Evolutionary conservation across 2,797 vertebrate genomes (phyloP).

Genomic region (Ctenochaetus hawaiiensis): DNA sequence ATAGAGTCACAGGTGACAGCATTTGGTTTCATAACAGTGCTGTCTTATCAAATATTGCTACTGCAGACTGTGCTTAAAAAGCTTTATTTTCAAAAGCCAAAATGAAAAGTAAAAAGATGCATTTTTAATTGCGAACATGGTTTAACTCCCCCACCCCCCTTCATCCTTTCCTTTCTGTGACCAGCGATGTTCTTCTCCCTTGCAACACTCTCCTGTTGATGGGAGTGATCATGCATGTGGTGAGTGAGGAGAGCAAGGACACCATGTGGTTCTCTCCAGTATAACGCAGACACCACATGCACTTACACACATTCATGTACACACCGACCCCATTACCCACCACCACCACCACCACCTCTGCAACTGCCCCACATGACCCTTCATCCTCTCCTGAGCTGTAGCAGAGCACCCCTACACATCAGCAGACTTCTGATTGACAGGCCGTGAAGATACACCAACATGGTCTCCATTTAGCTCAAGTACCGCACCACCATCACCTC

Average conservation of each 20-base stretch:
- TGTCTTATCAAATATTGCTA: constrained; percentile 1
- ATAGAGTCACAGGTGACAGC: neutral
- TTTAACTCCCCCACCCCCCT: constrained; percentile 5
- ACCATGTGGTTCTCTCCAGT: constrained; percentile 72
- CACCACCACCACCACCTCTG: constrained; percentile 55
- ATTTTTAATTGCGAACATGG: constrained; percentile 13
- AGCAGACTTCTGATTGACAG: constrained; percentile 89
- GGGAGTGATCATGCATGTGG: constrained; percentile 76
- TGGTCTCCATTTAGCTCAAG: constrained; percentile 98
- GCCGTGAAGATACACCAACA: constrained; percentile 94
- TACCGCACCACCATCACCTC: constrained; percentile 82
- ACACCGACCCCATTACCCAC: constrained; percentile 73
- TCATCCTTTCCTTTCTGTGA: constrained; percentile 37
- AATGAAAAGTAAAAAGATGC: neutral
- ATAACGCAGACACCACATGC: constrained; percentile 55
- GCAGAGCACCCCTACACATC: constrained; percentile 81
- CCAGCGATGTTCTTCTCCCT: constrained; percentile 37
- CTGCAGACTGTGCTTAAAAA: neutral
- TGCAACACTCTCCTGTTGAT: constrained; percentile 72
- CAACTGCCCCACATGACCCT: constrained; percentile 78
- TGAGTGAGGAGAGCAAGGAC: constrained; percentile 87
- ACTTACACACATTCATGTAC: constrained; percentile 55
- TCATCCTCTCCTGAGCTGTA: constrained; percentile 78
- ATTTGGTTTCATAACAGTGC: neutral
- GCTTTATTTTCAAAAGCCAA: neutral